Percentiles rank a stretch among this genome's conserved stretches.
phyloP scores from a whole-genome alignment of 2,888 invertebrate genomes.

The Arenicola marina region DNA sequence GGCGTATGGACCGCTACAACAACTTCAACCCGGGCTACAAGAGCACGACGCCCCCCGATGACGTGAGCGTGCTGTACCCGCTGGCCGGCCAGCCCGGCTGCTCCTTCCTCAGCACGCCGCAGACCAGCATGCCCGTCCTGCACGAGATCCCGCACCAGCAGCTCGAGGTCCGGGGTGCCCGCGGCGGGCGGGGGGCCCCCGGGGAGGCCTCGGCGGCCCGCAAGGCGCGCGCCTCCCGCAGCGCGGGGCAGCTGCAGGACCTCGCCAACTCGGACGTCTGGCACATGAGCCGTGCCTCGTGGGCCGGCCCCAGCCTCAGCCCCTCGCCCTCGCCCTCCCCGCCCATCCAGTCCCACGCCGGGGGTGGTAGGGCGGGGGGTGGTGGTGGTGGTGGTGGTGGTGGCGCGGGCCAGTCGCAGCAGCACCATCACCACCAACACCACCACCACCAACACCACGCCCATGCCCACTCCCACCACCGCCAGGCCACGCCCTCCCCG shows the following conservation, averaged over 20 bases:
- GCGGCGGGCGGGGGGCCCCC: no score
- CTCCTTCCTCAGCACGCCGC: background rate
- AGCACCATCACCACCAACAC: no score
- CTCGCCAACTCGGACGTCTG: background rate
- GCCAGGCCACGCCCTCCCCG: background rate
- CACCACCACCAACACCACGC: no score
- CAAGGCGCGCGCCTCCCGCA: background rate
- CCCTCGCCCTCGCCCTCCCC: background rate
- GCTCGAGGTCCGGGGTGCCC: background rate
- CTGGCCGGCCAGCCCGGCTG: background rate
- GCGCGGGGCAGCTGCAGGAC: slow-evolving; percentile 4
- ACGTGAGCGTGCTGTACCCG: background rate
- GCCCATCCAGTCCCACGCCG: no score
- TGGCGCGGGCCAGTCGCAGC: no score
- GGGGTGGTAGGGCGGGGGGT: no score
- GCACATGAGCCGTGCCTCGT: background rate
- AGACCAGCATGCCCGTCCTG: slow-evolving; percentile 1
- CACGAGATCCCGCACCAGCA: slow-evolving; percentile 1
- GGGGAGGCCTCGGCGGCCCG: background rate
- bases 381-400: no score
- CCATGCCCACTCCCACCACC: no score
- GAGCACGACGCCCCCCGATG: slow-evolving; percentile 29
- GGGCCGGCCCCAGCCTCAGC: background rate
- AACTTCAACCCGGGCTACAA: slow-evolving; percentile 33
- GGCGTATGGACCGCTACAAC: background rate